These are phyloP conservation scores for Lucilia sericata DNA, from an alignment of 1,140 invertebrate species.

Conservation along the genomic window DNA sequence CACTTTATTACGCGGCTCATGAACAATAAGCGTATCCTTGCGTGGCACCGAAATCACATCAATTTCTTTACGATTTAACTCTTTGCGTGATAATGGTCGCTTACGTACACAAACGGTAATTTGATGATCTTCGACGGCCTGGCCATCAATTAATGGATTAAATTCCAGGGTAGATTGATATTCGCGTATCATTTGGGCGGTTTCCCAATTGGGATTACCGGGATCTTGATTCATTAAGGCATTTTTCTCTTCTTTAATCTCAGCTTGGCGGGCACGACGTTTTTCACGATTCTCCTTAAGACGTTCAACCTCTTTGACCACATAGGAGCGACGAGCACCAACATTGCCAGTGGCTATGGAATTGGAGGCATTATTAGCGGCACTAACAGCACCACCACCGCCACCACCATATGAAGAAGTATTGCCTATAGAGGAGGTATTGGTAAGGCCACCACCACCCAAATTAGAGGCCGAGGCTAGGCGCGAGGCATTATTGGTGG, in stretches of 20 bases:
- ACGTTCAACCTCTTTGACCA: constrained; percentile 96
- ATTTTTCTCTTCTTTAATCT: constrained; percentile 90
- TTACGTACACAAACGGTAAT: constrained; percentile 99
- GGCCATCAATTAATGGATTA: constrained; percentile 85
- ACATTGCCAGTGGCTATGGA: constrained; percentile 67
- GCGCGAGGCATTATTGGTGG: constrained; percentile 47
- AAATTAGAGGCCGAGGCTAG: constrained; percentile 42
- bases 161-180: constrained; percentile 92
- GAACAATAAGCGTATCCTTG: constrained; percentile 95
- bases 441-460: constrained; percentile 45
- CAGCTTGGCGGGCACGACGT: constrained; percentile 88
- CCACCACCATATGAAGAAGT: constrained; percentile 54
- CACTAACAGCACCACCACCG: constrained; percentile 46
- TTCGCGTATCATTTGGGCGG: constrained; percentile 95
- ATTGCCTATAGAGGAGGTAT: constrained; percentile 59
- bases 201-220: constrained; percentile 98
- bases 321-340: constrained; percentile 76
- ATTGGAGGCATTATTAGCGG: constrained; percentile 59
- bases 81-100: constrained; percentile 95
- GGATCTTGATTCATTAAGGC: constrained; percentile 90
- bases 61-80: constrained; percentile 87
- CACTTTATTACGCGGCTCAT: constrained; percentile 98
- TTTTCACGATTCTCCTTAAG: constrained; percentile 97
- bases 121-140: constrained; percentile 93
- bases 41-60: constrained; percentile 97